Base-by-base conservation (phyloP, 2,113 vertebrate species). In the Tachycineta bicolor region DNA sequence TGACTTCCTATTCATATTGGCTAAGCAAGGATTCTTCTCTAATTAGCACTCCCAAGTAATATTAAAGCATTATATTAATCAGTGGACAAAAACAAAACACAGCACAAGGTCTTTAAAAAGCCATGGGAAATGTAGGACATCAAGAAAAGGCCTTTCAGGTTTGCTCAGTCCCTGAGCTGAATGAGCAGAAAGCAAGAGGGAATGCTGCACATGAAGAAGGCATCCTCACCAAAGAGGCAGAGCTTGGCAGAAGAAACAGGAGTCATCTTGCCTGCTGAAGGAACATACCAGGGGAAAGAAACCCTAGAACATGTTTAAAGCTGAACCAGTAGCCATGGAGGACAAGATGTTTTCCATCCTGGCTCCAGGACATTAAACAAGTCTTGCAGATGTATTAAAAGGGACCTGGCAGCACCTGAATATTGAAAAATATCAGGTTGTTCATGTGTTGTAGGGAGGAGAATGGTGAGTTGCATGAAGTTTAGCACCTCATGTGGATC, bases 91-190 rank as follows among this genome's bases (percentile, higher is more conserved):
- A 34, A 74, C 64, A 75, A 71, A 53, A 5, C 44, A 11, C 60
- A 83, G 12, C 9, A 78, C 37, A 43, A 62, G 49, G 14, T 46
- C 84, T 80, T 64, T 29, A 46, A 65, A 53, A 73, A 7, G 11
- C 12, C 5, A 9, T 11, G 10, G 17, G 33, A 90, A 90, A 69
- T 1, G 1, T 0, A n/a, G 16, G 0, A 2, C 14, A 52, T 0
- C 1, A 22, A 52, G 31, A 37, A 64, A 67, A 78, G 5, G 14
- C 7, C 13, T 67, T 77, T 68, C 1, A 1, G 26, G 23, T 22
- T 46, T 77, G 11, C 31, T 69, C 34, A 56, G 14, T 17, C 12
- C 2, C 21, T 62, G 23, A 55, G 14, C 12, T 34, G 14, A 26
- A 7, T 5, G 0, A 64, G 31, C 4, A 9, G 26, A 34, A 70